Base-by-base conservation (phyloP, 2,888 invertebrate genomes). In the Chironomus riparius region DNA sequence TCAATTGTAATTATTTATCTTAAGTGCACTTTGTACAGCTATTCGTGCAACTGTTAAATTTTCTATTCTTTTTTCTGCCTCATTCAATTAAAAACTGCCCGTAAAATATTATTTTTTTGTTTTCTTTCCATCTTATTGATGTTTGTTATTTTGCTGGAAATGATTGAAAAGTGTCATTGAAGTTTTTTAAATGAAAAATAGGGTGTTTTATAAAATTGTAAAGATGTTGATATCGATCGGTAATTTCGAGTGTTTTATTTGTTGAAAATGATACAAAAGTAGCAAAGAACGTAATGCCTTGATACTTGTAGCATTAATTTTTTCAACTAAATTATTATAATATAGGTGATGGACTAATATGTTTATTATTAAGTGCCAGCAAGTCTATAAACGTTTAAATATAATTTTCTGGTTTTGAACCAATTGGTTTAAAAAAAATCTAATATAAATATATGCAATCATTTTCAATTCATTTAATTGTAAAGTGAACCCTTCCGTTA, bases 211-310 rank as follows among this genome's bases (percentile, higher is more conserved):
- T 18, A 56, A 18, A 18, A 7, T 18, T 18, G 56, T 18, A n/a
- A 56, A n/a, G 21, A 62, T 65, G 65, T 65, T 22, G 65, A 65
- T 65, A 65, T 24, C 12, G 21, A 21, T 56, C 50, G 13, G 47
- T 10, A 70, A 70, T 21, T 70, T 70, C 12, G 28, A 70, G 70
- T 70, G 50, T 70, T 70, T 70, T 70, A 70, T 70, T 70, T 70
- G 24, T 50, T 70, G 70, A 70, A 70, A 70, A 47, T 48, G 70
- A 70, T 70, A 70, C 70, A 70, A 50, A 50, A 70, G 28, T n/a
- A 56, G 24, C 10, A 38, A 10, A 38, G 10, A 28, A 28, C 28
- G 28, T 2, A 38, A 38, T 38, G 38, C 10, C 38, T 38, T 7
- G 2, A 38, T 28, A 4, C 28, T 28, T 28, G 28, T 38, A 10